Evolutionary conservation across 2,888 invertebrate genomes (phyloP).

Genomic region (Octonoba sinensis): DNA sequence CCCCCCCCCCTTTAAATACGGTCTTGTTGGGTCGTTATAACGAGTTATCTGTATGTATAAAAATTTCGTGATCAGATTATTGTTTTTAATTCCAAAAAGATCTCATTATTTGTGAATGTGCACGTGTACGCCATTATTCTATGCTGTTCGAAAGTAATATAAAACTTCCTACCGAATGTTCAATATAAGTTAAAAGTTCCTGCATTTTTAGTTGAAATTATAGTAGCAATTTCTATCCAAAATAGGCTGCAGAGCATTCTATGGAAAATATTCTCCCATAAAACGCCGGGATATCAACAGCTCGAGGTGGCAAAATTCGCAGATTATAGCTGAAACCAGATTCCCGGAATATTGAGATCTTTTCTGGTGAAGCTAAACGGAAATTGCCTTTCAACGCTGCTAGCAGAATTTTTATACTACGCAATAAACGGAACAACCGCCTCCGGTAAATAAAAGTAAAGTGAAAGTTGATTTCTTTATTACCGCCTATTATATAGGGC

Average conservation of each 20-base stretch:
- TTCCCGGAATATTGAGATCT: constrained; percentile 2
- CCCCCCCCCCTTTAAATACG: too few species aligned
- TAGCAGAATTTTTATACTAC: constrained; percentile 9
- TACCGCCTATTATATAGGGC: constrained; percentile 11
- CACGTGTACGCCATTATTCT: too few species aligned
- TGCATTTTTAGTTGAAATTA: too few species aligned
- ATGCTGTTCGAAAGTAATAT: too few species aligned
- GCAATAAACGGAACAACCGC: constrained; percentile 19
- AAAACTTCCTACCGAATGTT: too few species aligned
- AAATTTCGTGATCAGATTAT: too few species aligned
- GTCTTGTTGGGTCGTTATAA: too few species aligned
- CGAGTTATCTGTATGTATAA: too few species aligned
- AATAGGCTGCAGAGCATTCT: background rate
- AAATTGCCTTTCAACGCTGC: constrained; percentile 24
- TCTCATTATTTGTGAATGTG: too few species aligned
- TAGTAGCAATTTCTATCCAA: too few species aligned
- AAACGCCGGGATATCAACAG: constrained; percentile 11
- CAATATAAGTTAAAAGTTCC: too few species aligned
- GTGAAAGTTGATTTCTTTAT: constrained; percentile 24
- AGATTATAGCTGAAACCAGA: constrained; percentile 20
- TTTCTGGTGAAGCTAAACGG: constrained; percentile 15
- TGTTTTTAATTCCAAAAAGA: too few species aligned
- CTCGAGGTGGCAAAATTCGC: constrained; percentile 10
- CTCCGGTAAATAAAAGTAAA: constrained; percentile 20
- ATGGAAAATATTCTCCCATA: constrained; percentile 7